Conservation (phyloP, 2,888 invertebrate species). For the Charanyca ferruginea region DNA sequence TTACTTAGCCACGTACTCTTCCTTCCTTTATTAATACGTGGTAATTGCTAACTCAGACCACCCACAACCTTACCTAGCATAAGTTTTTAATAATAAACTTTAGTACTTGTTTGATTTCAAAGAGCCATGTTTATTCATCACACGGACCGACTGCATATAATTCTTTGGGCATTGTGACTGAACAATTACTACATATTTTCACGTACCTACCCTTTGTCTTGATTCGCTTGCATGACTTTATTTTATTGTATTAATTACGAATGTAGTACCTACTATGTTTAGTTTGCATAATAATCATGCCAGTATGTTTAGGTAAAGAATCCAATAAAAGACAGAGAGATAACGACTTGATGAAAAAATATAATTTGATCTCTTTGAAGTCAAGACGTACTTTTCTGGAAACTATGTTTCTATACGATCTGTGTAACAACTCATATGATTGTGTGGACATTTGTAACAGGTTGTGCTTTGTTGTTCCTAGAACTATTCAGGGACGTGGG, state of each 20-base stretch:
- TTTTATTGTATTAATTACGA: constrained; percentile 16
- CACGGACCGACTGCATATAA: constrained; percentile 72
- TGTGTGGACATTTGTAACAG: too few relatives aligned
- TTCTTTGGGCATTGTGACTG: constrained; percentile 74
- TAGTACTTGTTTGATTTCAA: constrained; percentile 1
- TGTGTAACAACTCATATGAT: too few relatives aligned
- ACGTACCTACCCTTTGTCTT: constrained; percentile 74
- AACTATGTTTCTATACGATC: too few relatives aligned
- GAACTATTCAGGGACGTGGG: too few relatives aligned
- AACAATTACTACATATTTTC: constrained; percentile 84
- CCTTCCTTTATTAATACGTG: background rate
- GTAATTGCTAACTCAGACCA: constrained; percentile 8
- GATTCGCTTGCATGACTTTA: constrained; percentile 48
- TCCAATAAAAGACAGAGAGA: too few relatives aligned
- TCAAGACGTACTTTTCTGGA: too few relatives aligned
- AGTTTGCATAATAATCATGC: too few relatives aligned
- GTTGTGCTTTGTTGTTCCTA: too few relatives aligned
- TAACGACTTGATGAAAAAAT: too few relatives aligned
- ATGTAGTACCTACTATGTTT: background rate
- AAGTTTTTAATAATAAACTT: constrained; percentile 34
- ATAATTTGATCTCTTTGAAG: too few relatives aligned
- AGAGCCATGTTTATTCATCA: constrained; percentile 65
- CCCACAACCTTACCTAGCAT: constrained; percentile 20
- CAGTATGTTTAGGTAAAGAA: too few relatives aligned
- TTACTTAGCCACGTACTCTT: too few relatives aligned